These are phyloP conservation scores for Andrena chrysosceles DNA, from an alignment of 2,888 invertebrate species.

Conservation along the genomic window DNA sequence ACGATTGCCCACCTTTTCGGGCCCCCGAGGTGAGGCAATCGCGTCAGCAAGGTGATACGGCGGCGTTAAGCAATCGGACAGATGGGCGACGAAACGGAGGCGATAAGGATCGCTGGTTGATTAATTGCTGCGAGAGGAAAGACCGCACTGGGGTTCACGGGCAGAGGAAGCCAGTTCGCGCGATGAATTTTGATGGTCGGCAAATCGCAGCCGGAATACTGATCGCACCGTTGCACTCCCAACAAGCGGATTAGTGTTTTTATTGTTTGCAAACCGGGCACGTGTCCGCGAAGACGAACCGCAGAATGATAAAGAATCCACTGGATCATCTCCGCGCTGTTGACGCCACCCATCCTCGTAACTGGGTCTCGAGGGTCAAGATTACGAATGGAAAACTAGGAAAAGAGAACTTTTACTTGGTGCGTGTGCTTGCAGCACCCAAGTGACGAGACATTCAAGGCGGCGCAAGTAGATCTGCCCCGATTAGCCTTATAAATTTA, in stretches of 20 bases:
- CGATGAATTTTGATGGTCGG: conserved; percentile 45
- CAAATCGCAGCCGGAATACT: conserved; percentile 37
- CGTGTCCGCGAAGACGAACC: conserved; percentile 23
- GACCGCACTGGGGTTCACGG: conserved; percentile 42
- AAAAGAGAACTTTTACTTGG: background rate
- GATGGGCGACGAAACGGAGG: background rate
- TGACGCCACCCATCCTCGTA: background rate
- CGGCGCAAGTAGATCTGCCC: conserved; percentile 42
- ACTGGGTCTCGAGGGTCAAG: background rate
- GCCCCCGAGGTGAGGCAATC: background rate
- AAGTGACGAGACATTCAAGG: conserved; percentile 42
- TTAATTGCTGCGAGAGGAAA: conserved; percentile 22
- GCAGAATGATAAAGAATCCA: background rate
- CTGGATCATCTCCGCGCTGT: background rate
- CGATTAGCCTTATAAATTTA: conserved; percentile 66
- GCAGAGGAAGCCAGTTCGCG: conserved; percentile 28
- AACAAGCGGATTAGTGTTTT: conserved; percentile 1
- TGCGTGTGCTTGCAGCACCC: background rate
- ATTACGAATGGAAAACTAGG: background rate
- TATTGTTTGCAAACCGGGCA: conserved; percentile 42
- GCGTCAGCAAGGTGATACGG: background rate
- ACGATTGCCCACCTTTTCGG: background rate
- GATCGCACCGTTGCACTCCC: conserved; percentile 7
- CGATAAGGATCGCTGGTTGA: background rate
- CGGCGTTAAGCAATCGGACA: conserved; percentile 2